Conservation (phyloP, 2,113 vertebrate species). For the Pitta sordida region DNA sequence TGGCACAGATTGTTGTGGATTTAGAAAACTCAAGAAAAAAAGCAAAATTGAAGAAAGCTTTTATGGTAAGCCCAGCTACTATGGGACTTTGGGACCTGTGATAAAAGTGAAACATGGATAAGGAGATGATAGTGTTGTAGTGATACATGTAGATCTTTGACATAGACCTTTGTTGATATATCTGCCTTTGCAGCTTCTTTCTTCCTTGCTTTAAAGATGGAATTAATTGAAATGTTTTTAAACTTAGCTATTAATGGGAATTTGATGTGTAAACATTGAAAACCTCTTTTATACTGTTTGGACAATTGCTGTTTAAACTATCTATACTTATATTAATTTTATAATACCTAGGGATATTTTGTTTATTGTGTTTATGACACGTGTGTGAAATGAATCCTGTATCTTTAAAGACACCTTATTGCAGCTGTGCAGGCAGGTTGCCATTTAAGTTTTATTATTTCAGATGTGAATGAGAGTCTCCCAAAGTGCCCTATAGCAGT, state of each 20-base stretch:
- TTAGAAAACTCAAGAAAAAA: not conserved
- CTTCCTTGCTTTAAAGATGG: not conserved
- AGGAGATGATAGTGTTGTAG: not conserved
- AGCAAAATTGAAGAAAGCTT: not conserved
- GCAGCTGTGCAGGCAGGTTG: not conserved
- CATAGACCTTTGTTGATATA: not conserved
- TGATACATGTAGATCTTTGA: not conserved
- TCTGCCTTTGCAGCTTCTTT: not conserved
- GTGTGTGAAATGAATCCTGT: not conserved
- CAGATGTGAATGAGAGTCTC: not conserved
- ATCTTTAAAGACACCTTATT: not conserved
- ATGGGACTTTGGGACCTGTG: too few species aligned
- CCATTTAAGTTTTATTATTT: not conserved
- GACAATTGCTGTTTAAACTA: not conserved
- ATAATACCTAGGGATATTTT: not conserved
- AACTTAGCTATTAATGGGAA: not conserved
- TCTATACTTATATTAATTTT: not conserved
- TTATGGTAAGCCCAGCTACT: not conserved
- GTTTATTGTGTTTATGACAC: not conserved
- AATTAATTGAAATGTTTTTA: not conserved
- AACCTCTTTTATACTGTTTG: not conserved
- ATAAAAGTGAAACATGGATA: not conserved
- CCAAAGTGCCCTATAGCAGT: not conserved
- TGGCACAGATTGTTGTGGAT: not conserved
- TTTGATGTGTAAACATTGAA: not conserved